Conservation (phyloP, 2,888 invertebrate genomes). For the Noctua pronuba region DNA sequence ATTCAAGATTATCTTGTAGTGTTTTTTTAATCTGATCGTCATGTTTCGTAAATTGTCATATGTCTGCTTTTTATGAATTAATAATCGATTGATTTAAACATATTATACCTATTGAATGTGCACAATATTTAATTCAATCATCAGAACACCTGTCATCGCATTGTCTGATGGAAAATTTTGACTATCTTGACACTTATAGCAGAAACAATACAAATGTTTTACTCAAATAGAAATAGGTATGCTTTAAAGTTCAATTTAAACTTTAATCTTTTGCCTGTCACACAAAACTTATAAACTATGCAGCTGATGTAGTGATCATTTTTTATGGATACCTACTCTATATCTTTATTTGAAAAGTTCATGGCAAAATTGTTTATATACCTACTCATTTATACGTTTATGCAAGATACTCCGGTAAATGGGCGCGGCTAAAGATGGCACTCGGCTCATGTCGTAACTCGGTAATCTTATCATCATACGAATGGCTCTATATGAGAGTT, state of each 20-base stretch:
- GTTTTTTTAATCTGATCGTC: slow-evolving; percentile 1
- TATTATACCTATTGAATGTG: slow-evolving; percentile 6
- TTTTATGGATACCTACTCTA: slow-evolving; percentile 32
- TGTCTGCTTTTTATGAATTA: slow-evolving; percentile 16
- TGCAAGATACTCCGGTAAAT: slow-evolving; percentile 22
- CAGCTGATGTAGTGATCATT: background rate
- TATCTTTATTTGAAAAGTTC: slow-evolving; percentile 57
- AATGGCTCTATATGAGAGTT: slow-evolving; percentile 36
- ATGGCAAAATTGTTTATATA: slow-evolving; percentile 46
- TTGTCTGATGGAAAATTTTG: background rate
- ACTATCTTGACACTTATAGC: background rate
- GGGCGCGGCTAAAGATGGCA: slow-evolving; percentile 54
- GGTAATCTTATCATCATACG: slow-evolving; percentile 51
- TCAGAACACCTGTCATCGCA: background rate
- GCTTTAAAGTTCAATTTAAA: slow-evolving; percentile 1
- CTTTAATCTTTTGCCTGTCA: background rate
- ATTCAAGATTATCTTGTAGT: slow-evolving; percentile 20
- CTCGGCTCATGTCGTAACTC: slow-evolving; percentile 42
- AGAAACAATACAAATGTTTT: background rate
- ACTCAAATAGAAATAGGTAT: background rate
- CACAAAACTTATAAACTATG: background rate
- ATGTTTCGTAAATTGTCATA: background rate
- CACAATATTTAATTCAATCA: slow-evolving; percentile 2
- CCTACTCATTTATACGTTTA: slow-evolving; percentile 35
- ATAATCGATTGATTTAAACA: slow-evolving; percentile 25